Percentiles rank a stretch among this genome's conserved stretches.
Evolutionary conservation across 2,113 vertebrate species (phyloP).

Genomic region (Dicerorhinus sumatrensis): DNA sequence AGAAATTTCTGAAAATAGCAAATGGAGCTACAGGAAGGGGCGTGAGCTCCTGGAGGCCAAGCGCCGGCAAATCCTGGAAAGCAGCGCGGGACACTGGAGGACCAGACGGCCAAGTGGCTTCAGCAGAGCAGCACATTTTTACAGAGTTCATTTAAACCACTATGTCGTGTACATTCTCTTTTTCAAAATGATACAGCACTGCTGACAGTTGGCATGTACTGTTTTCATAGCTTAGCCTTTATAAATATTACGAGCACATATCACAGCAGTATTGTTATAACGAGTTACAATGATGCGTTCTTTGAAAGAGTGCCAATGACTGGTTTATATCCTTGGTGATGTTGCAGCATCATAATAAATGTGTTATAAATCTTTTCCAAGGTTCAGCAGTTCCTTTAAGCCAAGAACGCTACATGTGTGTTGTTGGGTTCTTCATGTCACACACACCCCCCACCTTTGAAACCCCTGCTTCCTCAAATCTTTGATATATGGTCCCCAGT

Average conservation of each 20-base stretch:
- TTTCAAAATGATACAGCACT: conserved; percentile 84
- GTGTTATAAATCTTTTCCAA: conserved; percentile 84
- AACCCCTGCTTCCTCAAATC: conserved; percentile 54
- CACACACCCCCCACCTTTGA: conserved; percentile 50
- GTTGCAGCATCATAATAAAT: conserved; percentile 85
- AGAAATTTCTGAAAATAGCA: conserved; percentile 72
- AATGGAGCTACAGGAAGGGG: conserved; percentile 61
- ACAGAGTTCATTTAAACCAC: conserved; percentile 83
- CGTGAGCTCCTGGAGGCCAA: conserved; percentile 10
- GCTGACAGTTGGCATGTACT: conserved; percentile 81
- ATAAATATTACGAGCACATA: conserved; percentile 88
- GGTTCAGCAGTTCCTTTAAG: conserved; percentile 82
- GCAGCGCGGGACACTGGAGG: neutral
- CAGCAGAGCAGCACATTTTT: conserved; percentile 74
- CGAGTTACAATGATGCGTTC: conserved; percentile 87
- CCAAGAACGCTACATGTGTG: conserved; percentile 72
- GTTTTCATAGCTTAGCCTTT: conserved; percentile 87
- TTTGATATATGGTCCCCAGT: conserved; percentile 77
- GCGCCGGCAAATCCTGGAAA: conserved; percentile 76
- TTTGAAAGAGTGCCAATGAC: conserved; percentile 87
- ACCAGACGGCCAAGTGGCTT: conserved; percentile 65
- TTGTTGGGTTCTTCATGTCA: neutral
- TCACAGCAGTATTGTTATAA: conserved; percentile 86
- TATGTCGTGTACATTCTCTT: conserved; percentile 78
- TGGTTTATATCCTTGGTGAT: conserved; percentile 86